Conservation (phyloP, 2,113 vertebrate genomes). For the Daphoenositta chrysoptera region DNA sequence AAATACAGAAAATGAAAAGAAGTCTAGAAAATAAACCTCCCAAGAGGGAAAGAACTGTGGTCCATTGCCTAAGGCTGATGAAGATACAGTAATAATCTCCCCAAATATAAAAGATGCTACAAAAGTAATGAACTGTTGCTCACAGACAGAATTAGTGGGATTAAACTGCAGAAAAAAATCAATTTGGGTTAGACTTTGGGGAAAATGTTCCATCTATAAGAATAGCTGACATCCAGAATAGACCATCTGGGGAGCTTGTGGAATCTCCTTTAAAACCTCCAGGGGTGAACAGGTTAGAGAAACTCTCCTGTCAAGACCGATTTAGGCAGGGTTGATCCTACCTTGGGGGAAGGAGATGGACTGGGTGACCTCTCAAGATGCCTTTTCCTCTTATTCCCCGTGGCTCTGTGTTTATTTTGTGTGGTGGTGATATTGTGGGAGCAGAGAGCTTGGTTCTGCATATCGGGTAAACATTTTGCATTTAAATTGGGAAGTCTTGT, state of each 20-base stretch:
- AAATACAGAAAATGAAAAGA: neutral
- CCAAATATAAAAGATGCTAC: neutral
- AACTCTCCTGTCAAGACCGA: neutral
- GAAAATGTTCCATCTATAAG: neutral
- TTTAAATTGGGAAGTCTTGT: neutral
- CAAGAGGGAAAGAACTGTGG: neutral
- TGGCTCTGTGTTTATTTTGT: neutral
- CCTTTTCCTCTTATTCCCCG: neutral
- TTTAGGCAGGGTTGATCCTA: conserved; percentile 19
- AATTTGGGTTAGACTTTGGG: neutral
- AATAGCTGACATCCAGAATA: neutral
- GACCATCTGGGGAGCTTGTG: neutral
- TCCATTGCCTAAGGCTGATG: neutral
- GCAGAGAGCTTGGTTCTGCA: neutral
- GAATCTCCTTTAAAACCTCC: conserved; percentile 23
- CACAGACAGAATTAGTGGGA: neutral
- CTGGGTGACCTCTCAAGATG: conserved; percentile 15
- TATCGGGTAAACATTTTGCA: neutral
- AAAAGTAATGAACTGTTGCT: neutral
- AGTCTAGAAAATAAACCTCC: neutral
- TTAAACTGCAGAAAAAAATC: neutral
- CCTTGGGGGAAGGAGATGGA: conserved; percentile 27
- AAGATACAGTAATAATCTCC: neutral
- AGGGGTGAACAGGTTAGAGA: conserved; percentile 17
- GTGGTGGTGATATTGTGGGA: fast-evolving